phyloP scores from a whole-genome alignment of 64 coral and sea anemone genomes.

The Actinia equina region DNA sequence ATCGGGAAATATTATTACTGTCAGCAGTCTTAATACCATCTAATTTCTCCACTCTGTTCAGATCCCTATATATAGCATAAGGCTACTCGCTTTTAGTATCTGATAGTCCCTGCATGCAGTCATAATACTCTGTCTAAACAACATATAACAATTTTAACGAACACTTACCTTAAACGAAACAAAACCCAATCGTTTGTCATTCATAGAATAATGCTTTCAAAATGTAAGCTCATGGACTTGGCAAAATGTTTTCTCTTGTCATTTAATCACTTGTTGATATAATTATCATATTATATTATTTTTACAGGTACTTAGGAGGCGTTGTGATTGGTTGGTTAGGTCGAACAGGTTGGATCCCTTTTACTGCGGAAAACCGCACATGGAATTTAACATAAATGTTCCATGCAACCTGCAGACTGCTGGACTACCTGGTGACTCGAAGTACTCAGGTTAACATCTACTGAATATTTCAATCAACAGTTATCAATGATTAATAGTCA shows the following conservation, averaged over 20 bases:
- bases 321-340: background rate
- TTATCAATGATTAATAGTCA: background rate
- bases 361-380: background rate
- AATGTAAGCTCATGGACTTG: background rate
- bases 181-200: background rate
- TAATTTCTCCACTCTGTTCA: background rate
- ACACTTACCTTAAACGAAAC: background rate
- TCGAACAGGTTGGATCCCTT: background rate
- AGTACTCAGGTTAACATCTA: no score
- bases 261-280: background rate
- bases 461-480: no score
- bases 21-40: background rate
- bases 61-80: background rate
- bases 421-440: background rate
- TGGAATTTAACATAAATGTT: background rate
- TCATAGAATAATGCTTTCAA: background rate
- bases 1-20: no score
- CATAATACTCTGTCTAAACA: no score
- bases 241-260: background rate
- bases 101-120: background rate
- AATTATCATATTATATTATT: background rate
- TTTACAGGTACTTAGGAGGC: background rate
- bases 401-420: background rate
- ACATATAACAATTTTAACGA: background rate
- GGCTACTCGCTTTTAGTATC: background rate